Base-by-base conservation (phyloP, 2,113 vertebrate species). In the Vulpes lagopus region DNA sequence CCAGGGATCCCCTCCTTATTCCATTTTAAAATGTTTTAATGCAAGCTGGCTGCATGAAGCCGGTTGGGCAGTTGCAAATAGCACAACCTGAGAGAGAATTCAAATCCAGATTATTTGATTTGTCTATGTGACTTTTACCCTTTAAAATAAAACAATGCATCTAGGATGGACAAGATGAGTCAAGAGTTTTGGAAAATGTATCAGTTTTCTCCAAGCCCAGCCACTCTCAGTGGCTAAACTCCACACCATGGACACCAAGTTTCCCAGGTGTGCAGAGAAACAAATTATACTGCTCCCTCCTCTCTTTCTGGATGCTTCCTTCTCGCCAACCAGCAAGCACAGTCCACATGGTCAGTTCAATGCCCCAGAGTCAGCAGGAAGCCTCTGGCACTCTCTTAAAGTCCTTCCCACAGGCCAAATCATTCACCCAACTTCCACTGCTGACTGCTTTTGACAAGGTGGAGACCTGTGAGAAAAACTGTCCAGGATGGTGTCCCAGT, bases 391-490 rank as follows among this genome's bases (percentile, higher is more conserved):
- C 20, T 89, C 62, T 79, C 87, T 96, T 32, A 53, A 94, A 95
- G 65, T 89, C 94, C 51, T 97, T 97, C 60, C 80, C 71, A 93
- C 19, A 73, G 87, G 84, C 84, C 74, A 17, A 89, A 92, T 67
- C 84, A 83, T 64, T 95, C 92, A 81, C 82, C 85, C 55, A 84
- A 67, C 35, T 83, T 85, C 67, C 14, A 38, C 32, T 74, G 76
- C 86, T 80, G 22, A 88, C 89, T n/a, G 51, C n/a, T 59, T 97
- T 79, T 91, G 96, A 95, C 85, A 74, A 97, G 55, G 49, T n/a
- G 10, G 73, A 82, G 76, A 60, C 62, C 88, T 91, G 49, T 59
- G 38, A 88, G 96, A 60, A 94, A 89, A 95, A 43, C 82, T 95
- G 76, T 32, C 71, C 69, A 84, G 65, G 88, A 96, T 11, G 12